phyloP scores from a whole-genome alignment of 1,140 invertebrate species.

The Drosophila lacertosa region DNA sequence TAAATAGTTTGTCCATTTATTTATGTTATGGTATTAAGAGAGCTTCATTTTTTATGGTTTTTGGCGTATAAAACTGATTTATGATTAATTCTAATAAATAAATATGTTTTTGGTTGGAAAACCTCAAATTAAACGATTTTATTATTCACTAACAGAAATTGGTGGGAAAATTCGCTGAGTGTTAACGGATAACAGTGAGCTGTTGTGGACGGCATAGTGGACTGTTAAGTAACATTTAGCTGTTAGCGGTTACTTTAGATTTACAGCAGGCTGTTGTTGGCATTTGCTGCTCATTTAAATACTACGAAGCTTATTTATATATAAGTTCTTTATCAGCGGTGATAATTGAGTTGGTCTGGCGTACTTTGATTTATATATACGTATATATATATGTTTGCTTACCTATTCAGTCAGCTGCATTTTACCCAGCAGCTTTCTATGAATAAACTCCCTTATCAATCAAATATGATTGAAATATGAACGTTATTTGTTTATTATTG shows the following conservation, averaged over 20 bases:
- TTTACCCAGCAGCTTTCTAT: constrained; percentile 2
- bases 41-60: constrained; percentile 62
- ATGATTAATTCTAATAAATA: constrained; percentile 49
- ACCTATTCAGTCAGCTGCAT: not conserved
- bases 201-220: not conserved
- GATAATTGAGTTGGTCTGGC: not conserved
- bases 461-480: not conserved
- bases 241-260: too few species aligned
- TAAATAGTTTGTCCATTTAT: constrained; percentile 47
- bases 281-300: not conserved
- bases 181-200: constrained; percentile 11
- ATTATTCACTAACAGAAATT: not conserved
- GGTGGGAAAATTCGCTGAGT: constrained; percentile 1
- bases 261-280: too few species aligned
- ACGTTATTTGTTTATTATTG: not conserved
- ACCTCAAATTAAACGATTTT: constrained; percentile 30
- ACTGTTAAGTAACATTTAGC: not conserved
- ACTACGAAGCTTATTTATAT: not conserved
- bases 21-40: constrained; percentile 51
- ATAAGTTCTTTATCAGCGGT: not conserved
- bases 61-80: constrained; percentile 62
- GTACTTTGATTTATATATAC: not conserved
- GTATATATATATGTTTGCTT: not conserved
- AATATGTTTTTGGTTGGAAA: constrained; percentile 75
- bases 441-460: constrained; percentile 9